Evolutionary conservation across 1,140 invertebrate genomes (phyloP), one percentile per base, ranked within the genome.

Genomic region (Eriocheir sinensis): DNA sequence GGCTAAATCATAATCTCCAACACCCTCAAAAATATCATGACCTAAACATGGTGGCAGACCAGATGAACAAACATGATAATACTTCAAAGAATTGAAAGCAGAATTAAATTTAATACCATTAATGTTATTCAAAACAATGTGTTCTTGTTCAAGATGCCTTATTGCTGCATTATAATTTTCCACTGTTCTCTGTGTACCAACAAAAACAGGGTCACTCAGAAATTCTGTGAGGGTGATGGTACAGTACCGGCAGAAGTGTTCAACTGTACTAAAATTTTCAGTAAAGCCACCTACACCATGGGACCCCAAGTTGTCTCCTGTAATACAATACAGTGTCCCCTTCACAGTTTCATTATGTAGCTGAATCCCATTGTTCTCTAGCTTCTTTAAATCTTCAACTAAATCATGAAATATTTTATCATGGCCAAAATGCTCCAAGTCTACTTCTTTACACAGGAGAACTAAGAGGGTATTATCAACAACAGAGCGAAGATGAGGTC

Each of bases 21-120:
- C n/a, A 86, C 85, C 85, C 36, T 86, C 85, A 86, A 86, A 86
- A 34, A 86, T 86, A 38, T 86, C 85, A 86, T 86, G 85, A 15
- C 85, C 85, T 4, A 86, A 40, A 21, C 85, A 86, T 34, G 85
- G 85, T 86, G 85, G 85, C 15, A 86, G 85, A 86, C 85, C 85
- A 38, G 81, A 6, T 12, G n/a, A n/a, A n/a, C n/a, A n/a, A n/a
- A n/a, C n/a, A n/a, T n/a, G n/a, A 86, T 38, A 86, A 38, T 86
- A 86, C 36, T 86, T 86, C 85, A 36, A 86, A 21, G 2, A 15
- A 86, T 36, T 86, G 85, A 86, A 86, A 30, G 36, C 30, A 86
- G 85, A 86, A 15, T 86, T 38, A 86, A 30, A 86, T 38, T 86
- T 36, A 34, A 86, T 86, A 34, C 85, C 85, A 38, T 86, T 36